Conservation (phyloP, 2,888 invertebrate genomes). For the Oscheius onirici region DNA sequence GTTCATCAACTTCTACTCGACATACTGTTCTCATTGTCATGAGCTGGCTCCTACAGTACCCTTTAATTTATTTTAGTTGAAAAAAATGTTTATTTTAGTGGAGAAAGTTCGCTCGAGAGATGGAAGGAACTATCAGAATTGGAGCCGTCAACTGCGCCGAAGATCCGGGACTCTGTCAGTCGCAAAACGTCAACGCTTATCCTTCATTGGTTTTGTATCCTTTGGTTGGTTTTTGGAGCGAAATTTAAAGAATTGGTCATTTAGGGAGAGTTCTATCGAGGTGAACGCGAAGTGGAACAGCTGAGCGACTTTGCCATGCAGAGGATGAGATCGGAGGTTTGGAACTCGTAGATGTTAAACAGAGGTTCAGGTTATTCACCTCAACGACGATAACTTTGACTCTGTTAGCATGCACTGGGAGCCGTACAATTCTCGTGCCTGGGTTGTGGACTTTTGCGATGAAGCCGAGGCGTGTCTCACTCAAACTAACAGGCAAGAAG, state of each 20-base stretch:
- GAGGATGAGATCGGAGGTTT: conserved; percentile 74
- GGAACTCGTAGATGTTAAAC: not conserved
- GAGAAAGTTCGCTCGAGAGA: conserved; percentile 82
- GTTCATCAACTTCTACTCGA: conserved; percentile 89
- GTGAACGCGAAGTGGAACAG: conserved; percentile 77
- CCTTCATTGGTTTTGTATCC: conserved; percentile 82
- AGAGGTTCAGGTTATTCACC: conserved; percentile 44
- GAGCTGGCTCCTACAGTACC: conserved; percentile 80
- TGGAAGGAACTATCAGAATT: conserved; percentile 83
- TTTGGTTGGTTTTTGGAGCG: conserved; percentile 72
- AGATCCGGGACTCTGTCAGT: conserved; percentile 82
- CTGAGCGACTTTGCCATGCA: conserved; percentile 79
- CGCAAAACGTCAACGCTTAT: conserved; percentile 81
- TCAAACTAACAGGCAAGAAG: conserved; percentile 38
- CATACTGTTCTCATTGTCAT: conserved; percentile 87
- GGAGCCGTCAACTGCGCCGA: conserved; percentile 89
- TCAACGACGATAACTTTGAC: conserved; percentile 57
- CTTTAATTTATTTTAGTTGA: not conserved
- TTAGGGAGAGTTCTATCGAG: conserved; percentile 78
- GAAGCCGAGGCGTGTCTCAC: conserved; percentile 51
- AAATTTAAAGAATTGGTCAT: conserved; percentile 54
- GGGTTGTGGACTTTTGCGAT: conserved; percentile 76
- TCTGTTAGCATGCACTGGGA: conserved; percentile 51
- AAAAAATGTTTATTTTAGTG: conserved; percentile 75
- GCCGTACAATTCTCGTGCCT: conserved; percentile 72